These are phyloP conservation scores for Alsophila aescularia DNA, from an alignment of 2,888 invertebrate genomes.

Conservation along the genomic window DNA sequence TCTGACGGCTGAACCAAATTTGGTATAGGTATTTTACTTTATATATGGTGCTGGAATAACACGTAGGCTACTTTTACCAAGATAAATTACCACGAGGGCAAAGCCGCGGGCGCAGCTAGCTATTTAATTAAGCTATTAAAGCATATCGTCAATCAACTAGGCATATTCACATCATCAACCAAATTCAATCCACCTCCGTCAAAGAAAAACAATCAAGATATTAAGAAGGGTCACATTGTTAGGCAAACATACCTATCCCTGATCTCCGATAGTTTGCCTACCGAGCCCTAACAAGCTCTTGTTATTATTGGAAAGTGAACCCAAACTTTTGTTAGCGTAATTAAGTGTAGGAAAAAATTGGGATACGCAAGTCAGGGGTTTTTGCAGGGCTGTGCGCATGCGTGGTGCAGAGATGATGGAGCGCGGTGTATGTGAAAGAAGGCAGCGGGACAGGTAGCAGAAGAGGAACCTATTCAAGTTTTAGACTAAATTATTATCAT, in stretches of 20 bases:
- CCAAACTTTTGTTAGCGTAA: conserved; percentile 52
- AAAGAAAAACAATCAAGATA: conserved; percentile 35
- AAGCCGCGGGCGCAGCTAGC: too few species aligned
- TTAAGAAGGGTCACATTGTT: conserved; percentile 32
- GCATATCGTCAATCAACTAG: too few species aligned
- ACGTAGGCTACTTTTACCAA: too few species aligned
- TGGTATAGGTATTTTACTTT: too few species aligned
- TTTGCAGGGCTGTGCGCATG: conserved; percentile 64
- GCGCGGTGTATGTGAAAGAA: conserved; percentile 39
- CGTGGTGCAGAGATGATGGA: conserved; percentile 48
- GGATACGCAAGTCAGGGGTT: conserved; percentile 70
- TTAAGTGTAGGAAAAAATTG: conserved; percentile 68
- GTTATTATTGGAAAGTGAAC: conserved; percentile 51
- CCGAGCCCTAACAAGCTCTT: conserved; percentile 41
- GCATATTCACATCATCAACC: neutral
- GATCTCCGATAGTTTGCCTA: conserved; percentile 36
- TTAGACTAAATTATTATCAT: too few species aligned
- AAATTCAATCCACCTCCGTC: conserved; percentile 19
- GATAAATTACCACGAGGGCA: too few species aligned
- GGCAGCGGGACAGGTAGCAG: conserved; percentile 9
- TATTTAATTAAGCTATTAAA: too few species aligned
- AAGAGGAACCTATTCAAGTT: neutral
- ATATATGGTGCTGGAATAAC: too few species aligned
- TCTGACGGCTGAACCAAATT: too few species aligned
- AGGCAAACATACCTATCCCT: conserved; percentile 26